These are phyloP conservation scores for Tribolium madens DNA, from an alignment of 1,140 invertebrate genomes.

Conservation along the genomic window DNA sequence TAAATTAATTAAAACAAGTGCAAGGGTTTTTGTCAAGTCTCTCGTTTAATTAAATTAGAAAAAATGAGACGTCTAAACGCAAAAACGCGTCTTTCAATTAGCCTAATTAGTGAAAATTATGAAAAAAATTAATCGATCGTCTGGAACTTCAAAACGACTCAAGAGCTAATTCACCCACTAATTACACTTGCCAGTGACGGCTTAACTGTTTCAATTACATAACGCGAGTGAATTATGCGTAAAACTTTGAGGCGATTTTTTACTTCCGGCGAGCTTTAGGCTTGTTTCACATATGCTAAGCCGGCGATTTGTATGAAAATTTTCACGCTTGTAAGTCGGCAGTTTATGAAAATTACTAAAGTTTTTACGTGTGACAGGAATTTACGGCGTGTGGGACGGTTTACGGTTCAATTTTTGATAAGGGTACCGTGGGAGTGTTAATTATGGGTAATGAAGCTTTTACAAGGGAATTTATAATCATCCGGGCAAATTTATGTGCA, in stretches of 20 bases:
- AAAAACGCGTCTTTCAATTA: neutral
- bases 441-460: neutral
- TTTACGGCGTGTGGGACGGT: neutral
- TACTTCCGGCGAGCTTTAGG: slow-evolving; percentile 6
- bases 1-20: too few species aligned
- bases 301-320: slow-evolving; percentile 35
- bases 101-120: slow-evolving; percentile 1
- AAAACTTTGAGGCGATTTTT: slow-evolving; percentile 56
- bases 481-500: neutral
- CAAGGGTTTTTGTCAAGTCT: neutral
- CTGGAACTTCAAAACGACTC: slow-evolving; percentile 32
- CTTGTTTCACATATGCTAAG: slow-evolving; percentile 26
- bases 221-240: slow-evolving; percentile 57
- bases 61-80: neutral
- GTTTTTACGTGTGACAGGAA: slow-evolving; percentile 13
- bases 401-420: neutral
- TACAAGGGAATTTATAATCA: neutral
- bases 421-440: neutral
- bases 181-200: slow-evolving; percentile 57
- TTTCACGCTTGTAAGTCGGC: neutral
- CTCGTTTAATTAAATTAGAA: neutral
- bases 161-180: slow-evolving; percentile 58
- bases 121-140: neutral
- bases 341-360: slow-evolving; percentile 28
- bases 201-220: slow-evolving; percentile 54